These are phyloP conservation scores for Scaptomyza parva DNA, from an alignment of 2,888 invertebrate genomes.

Conservation along the genomic window DNA sequence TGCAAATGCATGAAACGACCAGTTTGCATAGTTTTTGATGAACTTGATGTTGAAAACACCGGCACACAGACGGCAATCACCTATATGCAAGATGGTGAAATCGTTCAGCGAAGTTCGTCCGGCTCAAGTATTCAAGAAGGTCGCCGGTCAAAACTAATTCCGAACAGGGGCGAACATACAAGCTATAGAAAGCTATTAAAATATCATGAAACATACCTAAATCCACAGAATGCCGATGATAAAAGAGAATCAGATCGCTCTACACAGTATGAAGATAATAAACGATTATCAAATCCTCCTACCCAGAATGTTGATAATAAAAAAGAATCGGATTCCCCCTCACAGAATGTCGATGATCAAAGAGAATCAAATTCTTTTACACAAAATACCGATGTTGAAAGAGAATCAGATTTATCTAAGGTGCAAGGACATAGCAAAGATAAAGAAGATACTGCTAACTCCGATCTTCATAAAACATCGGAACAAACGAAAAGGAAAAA, in stretches of 20 bases:
- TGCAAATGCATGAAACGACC: not conserved
- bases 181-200: not conserved
- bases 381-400: not conserved
- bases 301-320: too few relatives aligned
- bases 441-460: too few relatives aligned
- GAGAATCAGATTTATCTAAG: not conserved
- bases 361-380: too few relatives aligned
- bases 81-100: not conserved
- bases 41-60: conserved; percentile 16
- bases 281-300: not conserved
- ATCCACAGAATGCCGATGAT: not conserved
- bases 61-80: conserved; percentile 17
- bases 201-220: accelerated
- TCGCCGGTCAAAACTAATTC: not conserved
- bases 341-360: too few relatives aligned
- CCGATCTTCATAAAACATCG: not conserved
- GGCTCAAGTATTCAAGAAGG: not conserved
- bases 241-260: not conserved
- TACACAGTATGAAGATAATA: too few relatives aligned
- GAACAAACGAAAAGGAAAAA: too few relatives aligned
- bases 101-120: not conserved
- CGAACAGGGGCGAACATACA: not conserved
- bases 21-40: conserved; percentile 23
- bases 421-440: too few relatives aligned
- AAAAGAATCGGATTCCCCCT: too few relatives aligned